These are phyloP conservation scores for Protomyctophum bolini DNA, from an alignment of 2,113 vertebrate species.

Conservation along the genomic window DNA sequence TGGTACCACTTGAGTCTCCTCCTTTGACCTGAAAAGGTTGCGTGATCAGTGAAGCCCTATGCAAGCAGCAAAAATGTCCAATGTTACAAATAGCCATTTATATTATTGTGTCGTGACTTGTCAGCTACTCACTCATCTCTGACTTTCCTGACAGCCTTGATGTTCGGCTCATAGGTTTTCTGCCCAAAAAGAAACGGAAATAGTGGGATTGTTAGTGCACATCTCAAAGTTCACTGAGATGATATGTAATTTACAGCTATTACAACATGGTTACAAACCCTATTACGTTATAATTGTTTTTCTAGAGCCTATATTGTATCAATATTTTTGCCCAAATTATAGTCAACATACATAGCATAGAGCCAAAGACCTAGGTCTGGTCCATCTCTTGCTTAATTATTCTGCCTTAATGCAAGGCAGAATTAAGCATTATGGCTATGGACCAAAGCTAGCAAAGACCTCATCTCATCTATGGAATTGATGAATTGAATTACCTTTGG, in stretches of 20 bases:
- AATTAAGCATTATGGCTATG: too few relatives aligned
- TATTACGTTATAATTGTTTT: too few relatives aligned
- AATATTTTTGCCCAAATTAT: too few relatives aligned
- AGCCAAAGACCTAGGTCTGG: too few relatives aligned
- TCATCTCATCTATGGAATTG: not conserved
- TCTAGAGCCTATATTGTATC: too few relatives aligned
- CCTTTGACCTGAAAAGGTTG: constrained; percentile 55
- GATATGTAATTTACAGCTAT: too few relatives aligned
- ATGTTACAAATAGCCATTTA: not conserved
- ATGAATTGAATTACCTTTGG: constrained; percentile 42
- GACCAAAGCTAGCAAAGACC: not conserved
- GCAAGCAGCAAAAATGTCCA: not conserved
- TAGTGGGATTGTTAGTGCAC: not conserved
- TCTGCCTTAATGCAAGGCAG: too few relatives aligned
- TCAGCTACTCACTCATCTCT: constrained; percentile 77
- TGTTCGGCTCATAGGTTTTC: constrained; percentile 80
- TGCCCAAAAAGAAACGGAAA: constrained; percentile 24
- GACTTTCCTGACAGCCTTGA: constrained; percentile 76
- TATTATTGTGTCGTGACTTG: not conserved
- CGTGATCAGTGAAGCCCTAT: too few relatives aligned
- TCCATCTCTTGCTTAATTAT: too few relatives aligned
- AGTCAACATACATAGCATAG: too few relatives aligned
- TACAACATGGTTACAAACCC: too few relatives aligned
- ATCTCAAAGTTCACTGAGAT: not conserved
- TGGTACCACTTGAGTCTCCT: constrained; percentile 41